Base-by-base conservation (phyloP, 2,888 invertebrate species). In the Dolomedes plantarius region DNA sequence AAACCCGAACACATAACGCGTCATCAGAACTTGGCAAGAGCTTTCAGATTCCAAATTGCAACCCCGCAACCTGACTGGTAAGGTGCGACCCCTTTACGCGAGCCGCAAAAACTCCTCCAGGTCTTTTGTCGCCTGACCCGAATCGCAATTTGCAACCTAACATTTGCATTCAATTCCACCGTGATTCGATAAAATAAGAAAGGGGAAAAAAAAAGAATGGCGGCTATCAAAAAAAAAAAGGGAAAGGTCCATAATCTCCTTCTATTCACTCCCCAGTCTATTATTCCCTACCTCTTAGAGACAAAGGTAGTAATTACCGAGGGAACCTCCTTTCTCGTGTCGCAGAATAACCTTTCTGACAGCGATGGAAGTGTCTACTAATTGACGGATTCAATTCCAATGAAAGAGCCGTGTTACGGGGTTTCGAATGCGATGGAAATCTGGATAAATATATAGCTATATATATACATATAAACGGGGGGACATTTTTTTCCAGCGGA, bases 281-380 rank as follows among this genome's bases (percentile, higher is more conserved):
- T 82, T 82, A 69, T 82, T 39, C 64, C 69, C 32, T 39, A 62
- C 69, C 75, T 75, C 67, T 81, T 81, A 72, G 65, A 86, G 85
- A 86, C 86, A 86, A 86, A 86, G 86, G 86, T 86, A 86, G 86
- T 80, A 80, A 86, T 86, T 86, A 86, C 80, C 65, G 28, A 46
- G 41, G 75, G 79, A 62, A 65, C 83, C 86, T 80, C 86, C 86
- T 65, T 86, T 80, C 64, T 71, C 86, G 69, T 86, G 86, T 86
- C 41, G 50, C 74, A 41, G 80, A 78, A 68, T 86, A 86, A 86
- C 85, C 85, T 73, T 73, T 31, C 73, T 79, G 85, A 78, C 85
- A 86, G 85, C 41, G 41, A 62, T 62, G 36, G 77, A 78, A 85
- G 71, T 77, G 72, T 27, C 50, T 32, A 32, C 77, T 85, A 85